Conservation (phyloP, 1,140 invertebrate species). For the Bombus pascuorum region DNA sequence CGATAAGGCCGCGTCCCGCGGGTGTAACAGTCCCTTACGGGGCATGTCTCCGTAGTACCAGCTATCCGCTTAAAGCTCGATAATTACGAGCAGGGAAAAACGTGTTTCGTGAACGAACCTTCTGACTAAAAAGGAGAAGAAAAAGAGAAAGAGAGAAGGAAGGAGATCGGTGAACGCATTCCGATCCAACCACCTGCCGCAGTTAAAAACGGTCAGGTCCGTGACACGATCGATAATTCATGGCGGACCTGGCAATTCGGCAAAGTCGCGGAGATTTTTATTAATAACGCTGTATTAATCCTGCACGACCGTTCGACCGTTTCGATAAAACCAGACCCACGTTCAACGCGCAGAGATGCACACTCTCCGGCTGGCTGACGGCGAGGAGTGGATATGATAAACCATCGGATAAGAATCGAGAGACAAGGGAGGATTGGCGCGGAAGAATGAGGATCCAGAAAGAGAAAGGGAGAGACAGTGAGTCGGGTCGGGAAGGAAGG, state of each 20-base stretch:
- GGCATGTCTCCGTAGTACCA: not conserved
- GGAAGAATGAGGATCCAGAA: constrained; percentile 28
- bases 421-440: constrained; percentile 62
- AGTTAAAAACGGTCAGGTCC: constrained; percentile 25
- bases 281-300: constrained; percentile 63
- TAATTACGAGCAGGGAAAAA: constrained; percentile 40
- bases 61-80: constrained; percentile 18
- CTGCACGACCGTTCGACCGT: constrained; percentile 53
- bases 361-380: no score
- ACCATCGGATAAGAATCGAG: constrained; percentile 78
- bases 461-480: constrained; percentile 10
- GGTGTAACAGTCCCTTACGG: not conserved
- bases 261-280: constrained; percentile 61
- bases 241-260: constrained; percentile 31
- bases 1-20: constrained; percentile 48
- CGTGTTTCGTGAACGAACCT: constrained; percentile 14
- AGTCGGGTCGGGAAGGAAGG: not conserved
- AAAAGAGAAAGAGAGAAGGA: not conserved
- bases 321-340: constrained; percentile 56
- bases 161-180: constrained; percentile 13
- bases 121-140: not conserved
- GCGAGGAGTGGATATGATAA: constrained; percentile 77
- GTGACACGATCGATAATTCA: constrained; percentile 50
- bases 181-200: constrained; percentile 46
- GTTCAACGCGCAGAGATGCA: constrained; percentile 18